Evolutionary conservation across 2,113 vertebrate species (phyloP).

Genomic region (Corapipo altera): DNA sequence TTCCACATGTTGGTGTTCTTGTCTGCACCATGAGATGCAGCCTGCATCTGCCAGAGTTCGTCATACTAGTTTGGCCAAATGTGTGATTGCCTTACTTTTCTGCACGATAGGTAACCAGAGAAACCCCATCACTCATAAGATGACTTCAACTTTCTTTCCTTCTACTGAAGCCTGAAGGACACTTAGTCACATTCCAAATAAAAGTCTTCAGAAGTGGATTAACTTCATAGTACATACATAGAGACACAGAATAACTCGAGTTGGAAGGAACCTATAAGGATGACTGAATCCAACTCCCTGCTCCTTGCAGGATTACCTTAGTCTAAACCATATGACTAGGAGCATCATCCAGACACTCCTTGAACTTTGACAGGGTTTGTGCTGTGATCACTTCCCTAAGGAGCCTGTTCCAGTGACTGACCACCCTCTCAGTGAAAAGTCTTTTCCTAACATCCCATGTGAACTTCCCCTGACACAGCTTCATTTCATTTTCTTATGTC

Average conservation of each 20-base stretch:
- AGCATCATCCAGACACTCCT: rapidly evolving
- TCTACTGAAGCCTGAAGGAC: not conserved
- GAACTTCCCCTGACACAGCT: not conserved
- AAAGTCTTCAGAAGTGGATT: not conserved
- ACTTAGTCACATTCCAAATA: not conserved
- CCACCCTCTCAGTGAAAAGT: not conserved
- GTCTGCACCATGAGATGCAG: not conserved
- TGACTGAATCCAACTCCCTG: not conserved
- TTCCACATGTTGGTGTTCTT: not conserved
- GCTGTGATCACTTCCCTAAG: not conserved
- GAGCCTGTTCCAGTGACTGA: not conserved
- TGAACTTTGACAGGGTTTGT: not conserved
- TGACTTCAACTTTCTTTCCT: not conserved
- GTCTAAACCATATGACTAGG: not conserved
- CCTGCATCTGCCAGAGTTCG: not conserved
- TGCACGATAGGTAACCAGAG: not conserved
- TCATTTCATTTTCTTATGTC: not conserved
- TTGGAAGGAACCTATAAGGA: not conserved
- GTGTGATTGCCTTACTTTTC: not conserved
- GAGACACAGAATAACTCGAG: not conserved
- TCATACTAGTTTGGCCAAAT: not conserved
- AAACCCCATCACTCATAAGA: not conserved
- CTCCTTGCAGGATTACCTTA: not conserved
- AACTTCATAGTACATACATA: not conserved
- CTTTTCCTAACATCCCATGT: not conserved